Conservation (phyloP, 1,140 invertebrate species). For the Phymorhynchus buccinoides region DNA sequence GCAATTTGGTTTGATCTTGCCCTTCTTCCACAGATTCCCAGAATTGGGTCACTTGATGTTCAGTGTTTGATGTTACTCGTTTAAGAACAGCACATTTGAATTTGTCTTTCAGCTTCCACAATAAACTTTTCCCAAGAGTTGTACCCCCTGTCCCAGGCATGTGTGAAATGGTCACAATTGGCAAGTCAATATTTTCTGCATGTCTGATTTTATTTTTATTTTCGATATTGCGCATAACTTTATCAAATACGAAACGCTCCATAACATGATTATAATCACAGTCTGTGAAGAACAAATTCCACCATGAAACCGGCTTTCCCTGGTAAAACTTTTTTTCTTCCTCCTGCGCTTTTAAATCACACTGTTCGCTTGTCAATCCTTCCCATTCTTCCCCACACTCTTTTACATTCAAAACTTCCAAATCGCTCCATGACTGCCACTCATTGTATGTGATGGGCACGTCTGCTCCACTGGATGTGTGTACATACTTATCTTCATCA, state of each 20-base stretch:
- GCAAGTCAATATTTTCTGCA: background rate
- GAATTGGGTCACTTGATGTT: background rate
- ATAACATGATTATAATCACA: background rate
- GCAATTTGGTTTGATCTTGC: background rate
- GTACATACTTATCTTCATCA: conserved; percentile 3
- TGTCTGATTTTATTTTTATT: background rate
- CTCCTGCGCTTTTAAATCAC: background rate
- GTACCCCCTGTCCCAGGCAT: conserved; percentile 17
- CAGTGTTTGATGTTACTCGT: background rate
- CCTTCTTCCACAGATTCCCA: conserved; percentile 15
- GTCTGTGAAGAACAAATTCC: conserved; percentile 3
- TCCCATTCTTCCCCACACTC: conserved; percentile 7
- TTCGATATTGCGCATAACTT: background rate
- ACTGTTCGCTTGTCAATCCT: background rate
- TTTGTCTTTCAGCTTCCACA: background rate
- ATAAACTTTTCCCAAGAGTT: background rate
- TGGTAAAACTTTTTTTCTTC: background rate
- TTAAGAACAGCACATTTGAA: conserved; percentile 8
- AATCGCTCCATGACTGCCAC: background rate
- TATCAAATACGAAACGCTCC: background rate
- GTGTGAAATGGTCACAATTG: background rate
- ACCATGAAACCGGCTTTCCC: conserved; percentile 11
- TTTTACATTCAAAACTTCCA: background rate
- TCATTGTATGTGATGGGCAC: background rate
- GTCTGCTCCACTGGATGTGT: background rate